These are phyloP conservation scores for Masticophis lateralis DNA, from an alignment of 2,797 vertebrate genomes.

Conservation along the genomic window DNA sequence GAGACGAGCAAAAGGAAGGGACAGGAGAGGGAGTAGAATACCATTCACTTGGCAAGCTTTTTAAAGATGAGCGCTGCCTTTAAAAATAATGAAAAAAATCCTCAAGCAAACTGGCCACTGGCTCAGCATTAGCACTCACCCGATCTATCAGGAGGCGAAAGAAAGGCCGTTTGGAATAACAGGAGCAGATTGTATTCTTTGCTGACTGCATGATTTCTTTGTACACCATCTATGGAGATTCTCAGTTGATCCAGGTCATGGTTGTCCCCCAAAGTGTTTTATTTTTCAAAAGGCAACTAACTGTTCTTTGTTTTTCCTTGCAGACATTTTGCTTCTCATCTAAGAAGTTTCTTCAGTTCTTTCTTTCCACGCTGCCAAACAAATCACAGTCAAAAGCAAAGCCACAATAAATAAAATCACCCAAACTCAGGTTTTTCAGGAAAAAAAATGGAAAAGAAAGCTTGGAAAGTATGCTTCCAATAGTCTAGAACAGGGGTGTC, in stretches of 20 bases:
- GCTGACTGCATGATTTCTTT: conserved; percentile 28
- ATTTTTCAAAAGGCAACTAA: neutral
- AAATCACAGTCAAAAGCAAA: conserved; percentile 24
- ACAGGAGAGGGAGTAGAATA: neutral
- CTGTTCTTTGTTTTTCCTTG: neutral
- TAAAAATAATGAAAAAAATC: neutral
- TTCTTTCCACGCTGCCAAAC: conserved; percentile 18
- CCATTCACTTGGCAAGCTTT: neutral
- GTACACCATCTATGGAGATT: neutral
- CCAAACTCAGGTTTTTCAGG: neutral
- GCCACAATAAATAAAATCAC: neutral
- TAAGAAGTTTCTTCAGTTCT: neutral
- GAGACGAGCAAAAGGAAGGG: neutral
- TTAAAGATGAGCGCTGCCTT: conserved; percentile 12
- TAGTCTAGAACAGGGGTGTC: no score
- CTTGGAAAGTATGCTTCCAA: neutral
- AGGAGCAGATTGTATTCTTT: neutral
- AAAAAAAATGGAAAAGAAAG: neutral
- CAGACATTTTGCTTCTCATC: neutral
- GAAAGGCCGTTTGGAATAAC: conserved; percentile 36
- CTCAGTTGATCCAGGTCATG: neutral
- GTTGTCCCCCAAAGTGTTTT: neutral
- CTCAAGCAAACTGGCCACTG: conserved; percentile 32
- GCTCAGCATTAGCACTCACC: conserved; percentile 34
- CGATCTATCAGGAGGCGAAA: conserved; percentile 26